Base-by-base conservation (phyloP, 2,888 invertebrate genomes). In the Halictus ligatus region DNA sequence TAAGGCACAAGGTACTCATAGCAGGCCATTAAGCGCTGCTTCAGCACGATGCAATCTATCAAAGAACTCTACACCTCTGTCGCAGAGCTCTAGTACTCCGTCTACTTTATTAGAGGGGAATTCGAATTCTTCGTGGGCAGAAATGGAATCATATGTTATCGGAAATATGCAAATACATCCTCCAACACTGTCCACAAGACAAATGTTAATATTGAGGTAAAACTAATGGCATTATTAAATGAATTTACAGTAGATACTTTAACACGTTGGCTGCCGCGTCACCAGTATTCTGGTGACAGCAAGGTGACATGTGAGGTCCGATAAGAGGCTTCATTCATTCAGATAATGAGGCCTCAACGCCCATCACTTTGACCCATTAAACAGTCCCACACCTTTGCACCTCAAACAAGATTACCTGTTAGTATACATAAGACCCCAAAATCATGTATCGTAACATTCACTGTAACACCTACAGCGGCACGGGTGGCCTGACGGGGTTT, bases 121-220 rank as follows among this genome's bases (percentile, higher is more conserved):
- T 89, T 95, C 95, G 0, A 98, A 98, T 95, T 98, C 98, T 77
- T 98, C 98, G 82, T 99, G 98, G 98, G 98, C 98, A 0, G 98
- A 98, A 95, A 97, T 98, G 96, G 98, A 98, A 95, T 97, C 97
- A 0, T 98, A 98, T 92, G 97, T 99, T 84, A 98, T 99, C 91
- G 98, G 98, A 91, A 97, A 97, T 54, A 98, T 99, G 90, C 98
- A 98, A 93, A 97, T 99, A 91, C 97, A 98, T 95, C 99, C 99
- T 12, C 97, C 98, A 3, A 98, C 98, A 0, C 96, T 97, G 78
- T 98, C 98, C 0, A 99, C 99, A 50, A 97, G 98, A 94, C 99
- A 99, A 95, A 97, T 99, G 96, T 96, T 99, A 3, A 99, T 99
- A 92, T 95, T 99, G 48, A 97, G 98, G 91, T 85, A 72, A 69